These are phyloP conservation scores for Cataglyphis hispanica DNA, from an alignment of 1,140 invertebrate species.

Conservation along the genomic window DNA sequence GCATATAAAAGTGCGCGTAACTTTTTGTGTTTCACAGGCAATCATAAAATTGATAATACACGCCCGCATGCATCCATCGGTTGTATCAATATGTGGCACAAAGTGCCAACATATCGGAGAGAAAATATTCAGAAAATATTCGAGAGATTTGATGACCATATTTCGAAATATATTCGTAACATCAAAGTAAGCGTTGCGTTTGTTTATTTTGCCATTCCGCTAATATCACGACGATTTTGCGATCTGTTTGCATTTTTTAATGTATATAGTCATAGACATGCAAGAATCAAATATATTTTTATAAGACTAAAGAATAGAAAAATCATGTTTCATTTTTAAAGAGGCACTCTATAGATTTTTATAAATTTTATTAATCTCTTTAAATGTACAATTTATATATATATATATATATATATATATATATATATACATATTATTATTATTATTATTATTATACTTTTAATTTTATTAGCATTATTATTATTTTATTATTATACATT, in stretches of 20 bases:
- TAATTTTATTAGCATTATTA: too few species aligned
- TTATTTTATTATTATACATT: too few species aligned
- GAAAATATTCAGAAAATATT: not conserved
- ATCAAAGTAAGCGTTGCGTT: not conserved
- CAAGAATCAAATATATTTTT: not conserved
- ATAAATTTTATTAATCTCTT: not conserved
- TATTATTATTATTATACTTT: too few species aligned
- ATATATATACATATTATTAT: too few species aligned
- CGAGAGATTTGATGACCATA: not conserved
- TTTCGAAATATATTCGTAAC: conserved; percentile 18
- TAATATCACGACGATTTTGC: not conserved
- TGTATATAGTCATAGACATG: too few species aligned
- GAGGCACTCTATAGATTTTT: not conserved
- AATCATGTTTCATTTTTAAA: not conserved
- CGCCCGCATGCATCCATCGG: not conserved
- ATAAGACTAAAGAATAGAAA: not conserved
- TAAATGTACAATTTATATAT: not conserved
- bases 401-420: not conserved
- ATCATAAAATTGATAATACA: conserved; percentile 12
- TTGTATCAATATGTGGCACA: not conserved
- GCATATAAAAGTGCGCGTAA: not conserved
- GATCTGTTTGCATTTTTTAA: not conserved
- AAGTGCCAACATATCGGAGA: not conserved
- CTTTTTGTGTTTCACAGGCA: not conserved
- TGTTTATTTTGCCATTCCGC: not conserved